Evolutionary conservation across 2,113 vertebrate genomes (phyloP).

Genomic region (Callospermophilus lateralis): DNA sequence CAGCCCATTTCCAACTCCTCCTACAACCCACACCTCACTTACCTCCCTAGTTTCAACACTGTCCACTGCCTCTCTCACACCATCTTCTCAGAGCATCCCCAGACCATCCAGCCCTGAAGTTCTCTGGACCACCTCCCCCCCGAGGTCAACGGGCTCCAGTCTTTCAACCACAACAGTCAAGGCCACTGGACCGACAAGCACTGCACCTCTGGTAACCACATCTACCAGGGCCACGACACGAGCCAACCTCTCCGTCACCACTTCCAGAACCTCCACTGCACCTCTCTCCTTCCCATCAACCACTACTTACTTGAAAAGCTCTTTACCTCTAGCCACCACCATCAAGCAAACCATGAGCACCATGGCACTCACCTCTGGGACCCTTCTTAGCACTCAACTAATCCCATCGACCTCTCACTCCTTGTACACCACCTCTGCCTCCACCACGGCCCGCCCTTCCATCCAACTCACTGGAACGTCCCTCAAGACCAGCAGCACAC

Average conservation of each 20-base stretch:
- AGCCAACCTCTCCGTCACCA: no score
- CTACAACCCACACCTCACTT: rapidly evolving
- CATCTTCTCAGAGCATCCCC: no score
- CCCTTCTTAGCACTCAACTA: rapidly evolving
- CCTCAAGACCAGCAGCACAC: neutral
- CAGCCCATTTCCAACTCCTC: rapidly evolving
- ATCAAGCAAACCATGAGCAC: rapidly evolving
- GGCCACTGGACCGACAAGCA: no score
- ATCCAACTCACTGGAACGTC: neutral
- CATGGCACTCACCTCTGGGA: rapidly evolving
- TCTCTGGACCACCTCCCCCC: no score
- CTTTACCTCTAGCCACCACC: rapidly evolving
- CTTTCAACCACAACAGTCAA: no score
- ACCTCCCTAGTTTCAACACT: no score
- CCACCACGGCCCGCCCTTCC: rapidly evolving
- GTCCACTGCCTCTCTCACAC: no score
- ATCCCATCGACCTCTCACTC: rapidly evolving
- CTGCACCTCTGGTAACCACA: no score
- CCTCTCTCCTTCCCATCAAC: rapidly evolving
- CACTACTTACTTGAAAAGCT: no score
- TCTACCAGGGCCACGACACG: no score
- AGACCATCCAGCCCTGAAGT: no score
- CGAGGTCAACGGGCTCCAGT: no score
- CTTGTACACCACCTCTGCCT: rapidly evolving
- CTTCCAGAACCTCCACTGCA: neutral